Evolutionary conservation across 2,888 invertebrate species (phyloP), one percentile per base, ranked within the genome.

Genomic region (Corbicula japonica): DNA sequence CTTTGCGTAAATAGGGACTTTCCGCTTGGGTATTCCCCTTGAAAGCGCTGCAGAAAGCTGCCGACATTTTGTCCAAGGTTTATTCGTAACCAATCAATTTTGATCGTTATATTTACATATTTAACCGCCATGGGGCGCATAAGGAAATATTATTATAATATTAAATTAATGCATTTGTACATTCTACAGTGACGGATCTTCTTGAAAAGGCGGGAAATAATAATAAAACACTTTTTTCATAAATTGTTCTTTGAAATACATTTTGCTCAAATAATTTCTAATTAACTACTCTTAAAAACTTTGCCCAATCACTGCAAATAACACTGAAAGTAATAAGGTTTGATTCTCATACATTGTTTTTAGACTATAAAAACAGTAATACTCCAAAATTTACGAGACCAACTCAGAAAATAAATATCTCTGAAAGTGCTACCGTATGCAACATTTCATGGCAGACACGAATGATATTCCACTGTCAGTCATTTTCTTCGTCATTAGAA

Each of bases 11-110:
- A 35, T 50, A 69, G 76, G 76, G 76, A 48, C 46, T 70, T 76
- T 76, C 76, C 76, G 41, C 35, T 23, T 35, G 76, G 76, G 76
- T 70, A 76, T 63, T 76, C 76, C 76, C 76, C 76, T 63, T 46
- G n/a, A 54, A 23, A 10, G n/a, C 26, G 44, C 28, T 15, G 52
- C 26, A 54, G 4, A n/a, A 41, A 41, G 32, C 44, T 41, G 71
- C 62, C 50, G 71, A 61, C 71, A 72, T 72, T 62, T 72, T 72
- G 52, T 62, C 44, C 58, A 44, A 41, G 34, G 48, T 58, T 41
- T 69, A 18, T 5, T 34, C 8, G 12, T 26, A 69, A 35, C 69
- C 58, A 58, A 69, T 69, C 30, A 44, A 56, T 44, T 8, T 34
- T n/a, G n/a, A n/a, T 56, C 46, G 61, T 68, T 41, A 48, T 48